Evolutionary conservation across 2,888 invertebrate species (phyloP).

Genomic region (Cephus nigrinus): DNA sequence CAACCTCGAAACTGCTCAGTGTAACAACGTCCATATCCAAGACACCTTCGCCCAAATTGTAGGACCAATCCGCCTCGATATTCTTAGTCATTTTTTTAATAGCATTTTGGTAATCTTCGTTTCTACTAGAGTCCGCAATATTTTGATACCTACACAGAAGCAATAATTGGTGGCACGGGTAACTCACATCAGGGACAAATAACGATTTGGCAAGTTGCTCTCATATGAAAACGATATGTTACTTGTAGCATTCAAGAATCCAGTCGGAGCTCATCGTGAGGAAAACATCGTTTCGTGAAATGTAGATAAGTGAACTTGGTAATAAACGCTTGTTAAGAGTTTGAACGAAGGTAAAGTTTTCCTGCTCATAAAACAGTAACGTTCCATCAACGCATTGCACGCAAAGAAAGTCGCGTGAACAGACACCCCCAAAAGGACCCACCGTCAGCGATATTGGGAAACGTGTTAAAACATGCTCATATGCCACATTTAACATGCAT

Average conservation of each 20-base stretch:
- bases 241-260: constrained; percentile 87
- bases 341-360: constrained; percentile 86
- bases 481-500: constrained; percentile 75
- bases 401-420: constrained; percentile 88
- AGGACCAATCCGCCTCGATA: constrained; percentile 81
- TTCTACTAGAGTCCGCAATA: constrained; percentile 61
- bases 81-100: constrained; percentile 71
- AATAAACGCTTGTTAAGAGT: constrained; percentile 83
- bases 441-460: constrained; percentile 81
- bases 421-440: constrained; percentile 88
- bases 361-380: constrained; percentile 92
- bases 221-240: neutral
- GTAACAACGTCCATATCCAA: constrained; percentile 74
- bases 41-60: constrained; percentile 84
- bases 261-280: constrained; percentile 84
- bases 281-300: constrained; percentile 86
- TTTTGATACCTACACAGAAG: constrained; percentile 58
- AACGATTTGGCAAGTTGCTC: neutral
- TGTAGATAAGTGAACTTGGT: constrained; percentile 87
- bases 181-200: neutral
- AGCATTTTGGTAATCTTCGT: constrained; percentile 41
- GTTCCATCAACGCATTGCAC: constrained; percentile 92
- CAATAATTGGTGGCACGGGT: neutral
- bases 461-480: constrained; percentile 85
- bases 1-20: constrained; percentile 74